Conservation (phyloP, 2,113 vertebrate species). For the Rhinichthys klamathensis region DNA sequence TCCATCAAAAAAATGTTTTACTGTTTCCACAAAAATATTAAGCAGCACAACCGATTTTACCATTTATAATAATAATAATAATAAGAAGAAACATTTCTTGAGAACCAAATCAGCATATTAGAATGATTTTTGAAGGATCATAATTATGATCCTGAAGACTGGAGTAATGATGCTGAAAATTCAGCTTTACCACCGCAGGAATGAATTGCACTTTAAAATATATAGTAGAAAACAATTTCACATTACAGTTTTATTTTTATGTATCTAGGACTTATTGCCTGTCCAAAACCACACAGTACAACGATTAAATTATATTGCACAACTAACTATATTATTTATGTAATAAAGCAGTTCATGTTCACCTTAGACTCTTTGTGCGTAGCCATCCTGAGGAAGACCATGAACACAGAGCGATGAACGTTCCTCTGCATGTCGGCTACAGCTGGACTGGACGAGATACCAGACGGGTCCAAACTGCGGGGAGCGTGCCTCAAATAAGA, state of each 20-base stretch:
- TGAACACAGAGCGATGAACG: slow-evolving; percentile 85
- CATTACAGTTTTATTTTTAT: neutral
- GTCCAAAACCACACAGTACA: neutral
- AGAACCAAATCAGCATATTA: neutral
- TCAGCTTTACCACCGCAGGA: neutral
- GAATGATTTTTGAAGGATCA: neutral
- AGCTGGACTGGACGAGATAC: slow-evolving; percentile 69
- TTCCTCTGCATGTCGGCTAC: slow-evolving; percentile 79
- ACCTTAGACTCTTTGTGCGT: slow-evolving; percentile 99
- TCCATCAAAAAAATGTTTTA: neutral
- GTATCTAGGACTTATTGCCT: neutral
- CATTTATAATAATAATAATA: neutral
- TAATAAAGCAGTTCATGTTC: neutral
- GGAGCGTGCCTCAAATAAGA: slow-evolving; percentile 87
- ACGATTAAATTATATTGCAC: neutral
- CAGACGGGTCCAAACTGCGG: slow-evolving; percentile 79
- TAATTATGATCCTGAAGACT: neutral
- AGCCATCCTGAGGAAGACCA: slow-evolving; percentile 94
- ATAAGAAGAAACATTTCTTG: neutral
- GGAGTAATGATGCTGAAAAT: neutral
- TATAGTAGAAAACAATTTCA: too few relatives aligned
- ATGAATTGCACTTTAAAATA: neutral
- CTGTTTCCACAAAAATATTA: neutral
- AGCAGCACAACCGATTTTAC: neutral
- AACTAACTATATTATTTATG: neutral